phyloP scores from a whole-genome alignment of 2,113 vertebrate species.

The Oxyruncus cristatus region DNA sequence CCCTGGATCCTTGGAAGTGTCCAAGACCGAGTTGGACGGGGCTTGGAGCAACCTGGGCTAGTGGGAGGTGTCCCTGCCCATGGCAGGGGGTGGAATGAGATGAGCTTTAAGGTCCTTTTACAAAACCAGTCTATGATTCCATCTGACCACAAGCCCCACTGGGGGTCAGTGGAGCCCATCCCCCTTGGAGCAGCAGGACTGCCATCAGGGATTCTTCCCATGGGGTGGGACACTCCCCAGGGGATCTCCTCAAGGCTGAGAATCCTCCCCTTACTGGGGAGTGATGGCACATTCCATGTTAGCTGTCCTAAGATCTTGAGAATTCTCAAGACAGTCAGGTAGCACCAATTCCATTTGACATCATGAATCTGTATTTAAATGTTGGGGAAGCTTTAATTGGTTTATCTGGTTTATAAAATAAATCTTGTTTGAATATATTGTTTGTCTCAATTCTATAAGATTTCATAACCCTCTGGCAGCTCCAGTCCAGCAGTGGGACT shows the following conservation, averaged over 20 bases:
- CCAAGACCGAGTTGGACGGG: neutral
- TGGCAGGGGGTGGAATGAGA: neutral
- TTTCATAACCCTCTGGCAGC: accelerated
- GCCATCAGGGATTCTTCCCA: neutral
- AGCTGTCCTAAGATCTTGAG: neutral
- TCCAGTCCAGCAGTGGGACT: neutral
- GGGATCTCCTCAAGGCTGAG: neutral
- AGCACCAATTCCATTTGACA: neutral
- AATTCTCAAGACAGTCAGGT: neutral
- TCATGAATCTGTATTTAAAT: neutral
- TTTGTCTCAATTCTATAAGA: neutral
- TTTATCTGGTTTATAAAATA: neutral
- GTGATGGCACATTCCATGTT: neutral
- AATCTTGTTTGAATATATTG: neutral
- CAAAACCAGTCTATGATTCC: neutral
- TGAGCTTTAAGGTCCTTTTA: neutral
- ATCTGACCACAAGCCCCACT: neutral
- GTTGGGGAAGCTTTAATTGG: neutral
- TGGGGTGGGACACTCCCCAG: neutral
- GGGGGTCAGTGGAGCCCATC: neutral
- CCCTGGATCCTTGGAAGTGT: neutral
- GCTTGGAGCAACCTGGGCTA: neutral
- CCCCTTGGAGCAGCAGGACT: neutral
- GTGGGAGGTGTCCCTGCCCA: neutral
- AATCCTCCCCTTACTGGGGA: neutral